Evolutionary conservation across 2,113 vertebrate species (phyloP).

Genomic region (Electrona antarctica): DNA sequence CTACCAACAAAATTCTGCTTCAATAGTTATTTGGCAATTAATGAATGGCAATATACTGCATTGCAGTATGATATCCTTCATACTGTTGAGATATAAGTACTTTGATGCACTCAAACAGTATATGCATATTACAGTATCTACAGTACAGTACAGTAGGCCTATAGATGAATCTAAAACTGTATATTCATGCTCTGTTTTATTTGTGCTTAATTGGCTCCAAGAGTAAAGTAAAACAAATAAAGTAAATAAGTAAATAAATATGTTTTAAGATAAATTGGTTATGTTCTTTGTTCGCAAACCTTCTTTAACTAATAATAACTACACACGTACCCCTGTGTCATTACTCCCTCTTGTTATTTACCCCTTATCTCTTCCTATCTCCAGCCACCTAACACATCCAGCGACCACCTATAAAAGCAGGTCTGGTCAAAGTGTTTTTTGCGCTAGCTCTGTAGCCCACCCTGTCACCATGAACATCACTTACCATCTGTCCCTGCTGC

Average conservation of each 20-base stretch:
- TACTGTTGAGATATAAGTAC: no score
- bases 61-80: no score
- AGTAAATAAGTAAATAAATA: neutral
- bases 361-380: constrained; percentile 38
- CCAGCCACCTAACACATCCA: neutral
- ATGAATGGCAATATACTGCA: no score
- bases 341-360: no score
- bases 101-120: neutral
- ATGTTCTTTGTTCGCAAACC: neutral
- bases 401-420: constrained; percentile 39
- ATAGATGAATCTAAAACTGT: no score
- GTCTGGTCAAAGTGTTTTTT: neutral
- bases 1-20: no score
- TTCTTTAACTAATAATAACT: neutral
- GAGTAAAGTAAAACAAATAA: neutral
- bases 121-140: no score
- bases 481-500: constrained; percentile 46
- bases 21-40: no score
- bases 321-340: no score
- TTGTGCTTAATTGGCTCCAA: no score
- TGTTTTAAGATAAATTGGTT: neutral
- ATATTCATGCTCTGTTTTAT: no score
- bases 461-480: constrained; percentile 46
- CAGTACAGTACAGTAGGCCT: no score
- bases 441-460: neutral